These are phyloP conservation scores for Pseudocheirus occidentalis DNA, from an alignment of 2,797 vertebrate species.

Conservation along the genomic window DNA sequence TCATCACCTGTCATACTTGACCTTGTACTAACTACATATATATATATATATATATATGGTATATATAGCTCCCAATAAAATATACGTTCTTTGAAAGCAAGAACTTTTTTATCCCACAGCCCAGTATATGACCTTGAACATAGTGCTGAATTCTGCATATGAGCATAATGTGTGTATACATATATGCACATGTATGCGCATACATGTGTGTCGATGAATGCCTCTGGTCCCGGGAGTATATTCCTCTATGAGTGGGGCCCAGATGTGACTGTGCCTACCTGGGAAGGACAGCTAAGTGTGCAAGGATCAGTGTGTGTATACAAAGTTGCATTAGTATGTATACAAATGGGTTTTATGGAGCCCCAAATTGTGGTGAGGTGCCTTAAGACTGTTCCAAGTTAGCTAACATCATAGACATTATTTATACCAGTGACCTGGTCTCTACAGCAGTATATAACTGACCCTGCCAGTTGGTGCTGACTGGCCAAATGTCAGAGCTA, in stretches of 20 bases:
- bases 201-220: not conserved
- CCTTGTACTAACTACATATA: not conserved
- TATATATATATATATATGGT: not conserved
- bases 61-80: not conserved
- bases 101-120: not conserved
- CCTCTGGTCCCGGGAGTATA: not conserved
- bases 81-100: not conserved
- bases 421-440: not conserved
- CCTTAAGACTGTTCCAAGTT: not conserved
- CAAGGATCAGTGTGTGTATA: not conserved
- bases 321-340: not conserved
- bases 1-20: not conserved
- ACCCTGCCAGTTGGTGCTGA: not conserved
- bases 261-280: not conserved
- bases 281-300: not conserved
- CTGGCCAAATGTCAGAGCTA: not conserved
- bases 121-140: not conserved
- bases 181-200: not conserved
- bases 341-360: not conserved
- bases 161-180: not conserved
- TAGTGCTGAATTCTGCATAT: not conserved
- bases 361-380: not conserved
- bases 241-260: not conserved
- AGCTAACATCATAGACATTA: not conserved
- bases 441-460: not conserved